Conservation (phyloP, 2,113 vertebrate species). For the Melanotaenia duboulayi region DNA sequence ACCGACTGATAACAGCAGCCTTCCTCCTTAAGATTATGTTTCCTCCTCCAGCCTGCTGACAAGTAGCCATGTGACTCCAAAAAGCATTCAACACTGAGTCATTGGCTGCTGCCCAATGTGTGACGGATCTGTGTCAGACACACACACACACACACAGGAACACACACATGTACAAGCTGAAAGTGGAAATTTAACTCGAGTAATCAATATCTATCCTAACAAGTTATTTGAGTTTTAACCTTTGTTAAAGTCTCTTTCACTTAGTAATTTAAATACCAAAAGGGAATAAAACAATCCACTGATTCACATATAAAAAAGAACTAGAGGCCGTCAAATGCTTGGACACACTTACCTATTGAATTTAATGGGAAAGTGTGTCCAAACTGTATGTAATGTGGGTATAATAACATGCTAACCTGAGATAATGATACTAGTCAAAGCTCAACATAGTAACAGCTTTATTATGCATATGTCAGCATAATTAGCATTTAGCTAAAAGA, state of each 20-base stretch:
- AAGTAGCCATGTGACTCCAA: conserved; percentile 82
- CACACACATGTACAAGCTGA: neutral
- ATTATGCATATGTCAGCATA: no score
- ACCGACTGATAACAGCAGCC: conserved; percentile 74
- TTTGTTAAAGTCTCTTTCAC: neutral
- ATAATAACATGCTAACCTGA: no score
- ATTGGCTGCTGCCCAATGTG: conserved; percentile 49
- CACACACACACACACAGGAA: neutral
- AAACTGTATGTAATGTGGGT: no score
- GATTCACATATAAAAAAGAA: no score
- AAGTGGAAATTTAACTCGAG: conserved; percentile 22
- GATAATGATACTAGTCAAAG: no score
- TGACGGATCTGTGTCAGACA: neutral
- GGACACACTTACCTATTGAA: no score
- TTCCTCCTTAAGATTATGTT: conserved; percentile 80
- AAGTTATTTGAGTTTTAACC: neutral
- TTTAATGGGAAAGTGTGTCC: no score
- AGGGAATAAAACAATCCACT: no score
- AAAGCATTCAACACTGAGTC: conserved; percentile 77
- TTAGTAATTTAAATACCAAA: no score
- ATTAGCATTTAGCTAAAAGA: no score
- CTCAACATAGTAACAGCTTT: no score
- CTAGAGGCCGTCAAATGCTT: no score
- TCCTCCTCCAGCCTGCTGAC: conserved; percentile 79
- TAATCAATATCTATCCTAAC: conserved; percentile 16